Conservation (phyloP, 2,113 vertebrate genomes). For the Saccopteryx bilineata region DNA sequence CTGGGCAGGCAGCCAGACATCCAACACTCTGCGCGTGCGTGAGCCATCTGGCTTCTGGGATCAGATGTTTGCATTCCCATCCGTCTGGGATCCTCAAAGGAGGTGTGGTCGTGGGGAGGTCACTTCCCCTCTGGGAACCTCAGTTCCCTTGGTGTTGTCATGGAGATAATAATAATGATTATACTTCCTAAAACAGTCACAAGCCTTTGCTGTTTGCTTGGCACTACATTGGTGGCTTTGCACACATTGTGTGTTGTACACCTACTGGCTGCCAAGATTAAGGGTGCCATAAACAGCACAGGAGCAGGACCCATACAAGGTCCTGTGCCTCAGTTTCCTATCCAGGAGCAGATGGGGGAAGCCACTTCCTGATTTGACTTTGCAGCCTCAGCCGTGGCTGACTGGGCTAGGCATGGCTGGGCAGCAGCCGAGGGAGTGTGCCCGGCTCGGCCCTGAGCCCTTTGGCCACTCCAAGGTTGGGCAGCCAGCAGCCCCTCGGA, state of each 20-base stretch:
- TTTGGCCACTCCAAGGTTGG: background rate
- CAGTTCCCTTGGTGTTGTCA: background rate
- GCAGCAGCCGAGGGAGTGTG: background rate
- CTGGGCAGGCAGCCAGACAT: fast-evolving
- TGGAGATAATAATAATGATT: background rate
- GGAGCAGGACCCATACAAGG: background rate
- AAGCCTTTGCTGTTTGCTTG: background rate
- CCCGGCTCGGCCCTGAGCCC: conserved; percentile 36
- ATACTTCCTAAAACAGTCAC: background rate
- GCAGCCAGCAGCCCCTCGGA: background rate
- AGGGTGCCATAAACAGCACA: background rate
- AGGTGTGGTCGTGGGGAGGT: background rate
- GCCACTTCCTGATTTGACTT: background rate
- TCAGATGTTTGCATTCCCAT: background rate
- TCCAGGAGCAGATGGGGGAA: background rate
- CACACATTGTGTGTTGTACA: background rate
- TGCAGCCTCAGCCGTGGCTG: background rate
- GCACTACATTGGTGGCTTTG: background rate
- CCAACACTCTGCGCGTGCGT: fast-evolving
- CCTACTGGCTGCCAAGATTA: background rate
- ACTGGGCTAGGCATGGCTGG: background rate
- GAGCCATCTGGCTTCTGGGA: background rate
- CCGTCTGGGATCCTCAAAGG: background rate
- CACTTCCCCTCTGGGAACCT: background rate
- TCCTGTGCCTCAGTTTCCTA: background rate